Percentiles rank a stretch among this genome's conserved stretches.
phyloP scores from a whole-genome alignment of 2,888 invertebrate genomes.

The Eristalis tenax region DNA sequence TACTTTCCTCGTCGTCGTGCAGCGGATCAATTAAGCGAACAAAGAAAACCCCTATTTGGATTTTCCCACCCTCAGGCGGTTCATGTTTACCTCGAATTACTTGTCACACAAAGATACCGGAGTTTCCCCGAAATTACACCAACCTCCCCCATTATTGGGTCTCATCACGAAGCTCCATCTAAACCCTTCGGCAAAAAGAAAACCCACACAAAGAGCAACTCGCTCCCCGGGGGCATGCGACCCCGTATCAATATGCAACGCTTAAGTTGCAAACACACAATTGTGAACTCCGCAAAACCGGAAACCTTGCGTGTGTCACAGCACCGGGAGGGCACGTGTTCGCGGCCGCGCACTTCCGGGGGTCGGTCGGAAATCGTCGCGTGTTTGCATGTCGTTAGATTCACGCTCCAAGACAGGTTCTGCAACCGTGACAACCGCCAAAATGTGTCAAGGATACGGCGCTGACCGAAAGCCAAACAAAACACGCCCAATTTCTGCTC shows the following conservation, averaged over 20 bases:
- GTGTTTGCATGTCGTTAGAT: conserved; percentile 37
- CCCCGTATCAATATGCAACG: not conserved
- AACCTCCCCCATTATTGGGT: not conserved
- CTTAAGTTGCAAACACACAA: not conserved
- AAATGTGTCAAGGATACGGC: conserved; percentile 60
- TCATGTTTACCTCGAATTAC: not conserved
- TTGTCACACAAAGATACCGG: not conserved
- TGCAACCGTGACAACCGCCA: conserved; percentile 39
- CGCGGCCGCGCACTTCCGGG: not conserved
- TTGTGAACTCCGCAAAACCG: not conserved
- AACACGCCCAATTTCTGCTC: conserved; percentile 7
- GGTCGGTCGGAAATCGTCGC: not conserved
- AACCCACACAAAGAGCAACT: not conserved
- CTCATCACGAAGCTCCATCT: not conserved
- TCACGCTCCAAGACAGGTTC: conserved; percentile 6
- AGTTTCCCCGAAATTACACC: not conserved
- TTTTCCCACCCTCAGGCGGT: not conserved
- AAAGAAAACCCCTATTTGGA: not conserved
- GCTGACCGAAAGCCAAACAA: not conserved
- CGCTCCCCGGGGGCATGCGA: not conserved
- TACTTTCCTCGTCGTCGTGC: not conserved
- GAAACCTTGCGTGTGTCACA: conserved; percentile 14
- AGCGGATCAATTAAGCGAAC: not conserved
- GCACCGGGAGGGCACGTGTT: not conserved
- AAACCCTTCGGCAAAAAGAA: not conserved